A percentile compares a stretch with the other conserved stretches of the same genome.
phyloP scores from a whole-genome alignment of 2,113 vertebrate genomes.

The Entomyzon cyanotis region DNA sequence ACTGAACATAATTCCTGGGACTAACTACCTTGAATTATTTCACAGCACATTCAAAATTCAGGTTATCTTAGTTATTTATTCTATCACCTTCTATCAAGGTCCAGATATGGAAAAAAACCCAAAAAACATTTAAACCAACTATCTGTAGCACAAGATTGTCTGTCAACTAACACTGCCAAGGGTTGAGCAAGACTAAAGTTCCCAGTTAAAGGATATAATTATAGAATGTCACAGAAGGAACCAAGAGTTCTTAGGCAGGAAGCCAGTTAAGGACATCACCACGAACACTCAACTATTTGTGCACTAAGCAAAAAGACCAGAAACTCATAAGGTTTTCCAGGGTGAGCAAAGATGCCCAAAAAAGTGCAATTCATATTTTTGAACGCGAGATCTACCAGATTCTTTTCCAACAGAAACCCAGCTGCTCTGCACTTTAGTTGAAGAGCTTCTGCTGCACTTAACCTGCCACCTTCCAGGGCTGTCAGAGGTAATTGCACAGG shows the following conservation, averaged over 20 bases:
- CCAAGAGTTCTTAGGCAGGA: neutral
- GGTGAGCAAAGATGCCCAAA: neutral
- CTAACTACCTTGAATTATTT: neutral
- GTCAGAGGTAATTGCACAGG: neutral
- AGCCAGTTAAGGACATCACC: neutral
- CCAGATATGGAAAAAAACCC: neutral
- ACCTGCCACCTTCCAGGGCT: slow-evolving; percentile 1
- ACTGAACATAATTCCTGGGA: neutral
- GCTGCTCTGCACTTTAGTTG: neutral
- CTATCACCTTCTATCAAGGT: neutral
- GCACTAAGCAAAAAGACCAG: neutral
- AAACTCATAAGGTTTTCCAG: neutral
- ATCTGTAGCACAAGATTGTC: neutral
- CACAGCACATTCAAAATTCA: neutral
- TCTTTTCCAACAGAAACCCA: neutral
- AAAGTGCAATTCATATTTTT: neutral
- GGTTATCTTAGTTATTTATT: neutral
- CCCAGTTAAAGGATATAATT: neutral
- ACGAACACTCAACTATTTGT: neutral
- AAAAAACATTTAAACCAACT: neutral
- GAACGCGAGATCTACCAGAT: neutral
- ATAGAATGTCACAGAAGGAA: neutral
- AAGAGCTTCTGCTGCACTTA: neutral
- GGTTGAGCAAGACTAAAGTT: neutral
- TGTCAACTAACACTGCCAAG: neutral